These are phyloP conservation scores for Koerneria pararmatus DNA, from an alignment of 2,888 invertebrate species.

Conservation along the genomic window DNA sequence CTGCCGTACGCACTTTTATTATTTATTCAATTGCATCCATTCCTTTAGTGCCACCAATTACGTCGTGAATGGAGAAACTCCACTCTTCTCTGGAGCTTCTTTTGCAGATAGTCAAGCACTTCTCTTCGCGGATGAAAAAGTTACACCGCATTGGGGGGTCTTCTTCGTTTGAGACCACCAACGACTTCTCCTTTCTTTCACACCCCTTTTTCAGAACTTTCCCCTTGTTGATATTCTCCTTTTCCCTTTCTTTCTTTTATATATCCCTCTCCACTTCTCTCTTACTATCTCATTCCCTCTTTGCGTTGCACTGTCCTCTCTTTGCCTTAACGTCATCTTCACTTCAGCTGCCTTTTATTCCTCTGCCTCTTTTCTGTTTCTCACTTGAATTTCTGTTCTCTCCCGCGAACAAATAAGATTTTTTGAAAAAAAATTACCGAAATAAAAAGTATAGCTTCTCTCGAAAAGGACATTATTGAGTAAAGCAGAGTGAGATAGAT, in stretches of 20 bases:
- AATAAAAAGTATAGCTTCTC: too few relatives aligned
- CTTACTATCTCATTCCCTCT: constrained; percentile 8
- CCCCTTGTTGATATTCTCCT: neutral
- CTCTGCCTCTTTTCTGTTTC: constrained; percentile 10
- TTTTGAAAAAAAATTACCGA: too few relatives aligned
- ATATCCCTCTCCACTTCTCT: neutral
- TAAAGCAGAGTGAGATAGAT: too few relatives aligned
- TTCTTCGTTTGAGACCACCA: neutral
- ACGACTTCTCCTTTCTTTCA: neutral
- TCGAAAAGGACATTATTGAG: too few relatives aligned
- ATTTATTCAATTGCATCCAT: too few relatives aligned
- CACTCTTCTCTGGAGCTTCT: too few relatives aligned
- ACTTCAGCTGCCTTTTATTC: neutral
- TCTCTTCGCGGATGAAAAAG: neutral
- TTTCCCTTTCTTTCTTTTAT: constrained; percentile 3
- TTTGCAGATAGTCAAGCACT: neutral
- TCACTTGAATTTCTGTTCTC: too few relatives aligned
- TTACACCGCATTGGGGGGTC: neutral
- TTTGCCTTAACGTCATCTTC: neutral
- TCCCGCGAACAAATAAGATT: too few relatives aligned
- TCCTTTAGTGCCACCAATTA: too few relatives aligned
- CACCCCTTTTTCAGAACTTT: neutral
- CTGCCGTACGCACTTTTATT: too few relatives aligned
- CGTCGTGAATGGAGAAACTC: too few relatives aligned
- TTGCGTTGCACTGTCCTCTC: too few relatives aligned